Evolutionary conservation across 2,113 vertebrate species (phyloP), one percentile per base, ranked within the genome.

Genomic region (Sminthopsis crassicaudata): DNA sequence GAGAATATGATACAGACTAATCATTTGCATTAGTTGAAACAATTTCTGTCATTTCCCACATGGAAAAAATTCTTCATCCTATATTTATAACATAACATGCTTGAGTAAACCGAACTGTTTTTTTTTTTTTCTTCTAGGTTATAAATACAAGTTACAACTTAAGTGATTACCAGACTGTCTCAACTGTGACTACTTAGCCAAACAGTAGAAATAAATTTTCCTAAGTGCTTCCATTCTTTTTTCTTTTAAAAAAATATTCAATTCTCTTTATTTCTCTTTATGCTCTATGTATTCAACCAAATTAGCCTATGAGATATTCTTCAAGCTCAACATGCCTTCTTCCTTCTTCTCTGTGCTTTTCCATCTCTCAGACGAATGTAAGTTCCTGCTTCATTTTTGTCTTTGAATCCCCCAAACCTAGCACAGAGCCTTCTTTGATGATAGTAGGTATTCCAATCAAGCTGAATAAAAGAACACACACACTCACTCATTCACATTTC

Each of bases 91-190:
- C 67, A 94, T 53, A 46, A 93, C 92, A 46, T 57, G 88, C 42
- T 89, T 95, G 92, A 92, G 30, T 90, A 94, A 92, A 93, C 90
- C 2, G 48, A 93, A 90, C 14, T 3, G 95, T 90, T 91, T 93
- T 92, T 84, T 93, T 92, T 84, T 90, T 90, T 14, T 50, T 51
- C 5, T 53, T 36, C 24, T 93, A 92, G 52, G 12, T 90, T n/a
- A 53, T 92, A 60, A 94, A 60, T 91, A 67, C 24, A 92, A 96
- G 51, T 96, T 96, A 60, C 16, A 95, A 92, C 27, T 91, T 88
- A 97, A 94, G 67, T 94, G 94, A 94, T 94, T 94, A 91, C 27
- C 90, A 94, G 89, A 93, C 92, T 92, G 55, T 84, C 96, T 94
- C 50, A 95, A 90, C 88, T 89, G 8, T 93, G 91, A 90, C n/a